Evolutionary conservation across 1,140 invertebrate genomes (phyloP).

Genomic region (Scaptomyza montana): DNA sequence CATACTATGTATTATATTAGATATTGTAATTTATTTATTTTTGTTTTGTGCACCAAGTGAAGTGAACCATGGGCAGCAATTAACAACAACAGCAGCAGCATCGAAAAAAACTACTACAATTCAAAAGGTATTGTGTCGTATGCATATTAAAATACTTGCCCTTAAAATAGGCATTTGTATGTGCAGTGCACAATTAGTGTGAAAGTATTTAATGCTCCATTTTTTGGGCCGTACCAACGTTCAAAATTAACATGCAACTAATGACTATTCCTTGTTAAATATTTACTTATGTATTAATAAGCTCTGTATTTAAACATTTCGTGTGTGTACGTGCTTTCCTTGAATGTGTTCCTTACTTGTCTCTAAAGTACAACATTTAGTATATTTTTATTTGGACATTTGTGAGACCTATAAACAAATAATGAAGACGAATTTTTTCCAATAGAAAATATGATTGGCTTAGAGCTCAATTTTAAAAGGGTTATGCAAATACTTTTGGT

Average conservation of each 20-base stretch:
- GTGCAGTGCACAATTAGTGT: constrained; percentile 13
- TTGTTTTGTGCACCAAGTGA: constrained; percentile 36
- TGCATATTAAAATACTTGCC: constrained; percentile 28
- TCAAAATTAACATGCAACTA: constrained; percentile 1
- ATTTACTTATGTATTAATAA: background rate
- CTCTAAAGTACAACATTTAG: no score
- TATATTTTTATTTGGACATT: no score
- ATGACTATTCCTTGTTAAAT: background rate
- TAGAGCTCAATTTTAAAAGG: no score
- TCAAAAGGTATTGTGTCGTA: constrained; percentile 37
- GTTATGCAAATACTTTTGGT: no score
- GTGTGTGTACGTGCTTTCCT: background rate
- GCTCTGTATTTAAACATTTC: background rate
- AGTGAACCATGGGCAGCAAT: constrained; percentile 20
- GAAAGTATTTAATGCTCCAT: constrained; percentile 19
- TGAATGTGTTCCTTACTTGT: no score
- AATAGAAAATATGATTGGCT: no score
- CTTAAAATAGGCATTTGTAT: constrained; percentile 39
- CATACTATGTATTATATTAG: constrained; percentile 17
- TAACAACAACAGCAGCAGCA: background rate
- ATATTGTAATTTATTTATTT: constrained; percentile 20
- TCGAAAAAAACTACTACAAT: background rate
- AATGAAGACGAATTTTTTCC: no score
- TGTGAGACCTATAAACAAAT: no score
- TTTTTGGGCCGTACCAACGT: constrained; percentile 21